Base-by-base conservation (phyloP, 2,797 vertebrate genomes). In the Anguilla marmorata region DNA sequence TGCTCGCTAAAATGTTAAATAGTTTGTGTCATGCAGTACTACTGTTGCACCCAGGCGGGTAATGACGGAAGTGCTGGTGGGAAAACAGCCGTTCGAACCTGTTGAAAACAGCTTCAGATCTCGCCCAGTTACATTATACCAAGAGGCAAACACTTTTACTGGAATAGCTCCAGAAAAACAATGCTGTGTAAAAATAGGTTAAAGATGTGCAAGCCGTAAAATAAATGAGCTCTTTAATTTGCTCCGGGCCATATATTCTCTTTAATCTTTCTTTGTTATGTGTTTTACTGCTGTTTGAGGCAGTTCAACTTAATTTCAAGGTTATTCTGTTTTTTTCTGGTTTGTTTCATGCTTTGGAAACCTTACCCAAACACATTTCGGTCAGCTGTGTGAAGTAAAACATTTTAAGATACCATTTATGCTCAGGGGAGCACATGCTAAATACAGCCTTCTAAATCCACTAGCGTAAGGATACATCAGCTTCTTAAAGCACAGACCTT, bases 331-430 rank as follows among this genome's bases (percentile, higher is more conserved):
- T 24, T 45, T 52, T 83, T 11, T 50, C 80, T 8, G 24, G 80
- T 52, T n/a, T 52, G 21, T 27, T 83, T 11, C 24, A 27, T 52
- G 3, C 21, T 50, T 83, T 24, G 45, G 27, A 83, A 52, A 6
- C 21, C 41, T 41, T 19, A 19, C 37, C 79, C 37, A 82, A 48
- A 24, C 21, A 50, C 41, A 45, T 48, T 82, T 48, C 50, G 45
- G 80, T 50, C n/a, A 84, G 80, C 16, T 50, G 41, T 52, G 41
- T 24, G 21, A 50, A 84, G 80, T 11, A 66, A 85, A 11, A 60
- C 30, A 9, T 74, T 69, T 87, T 63, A 3, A 85, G 84, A 48
- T 79, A 79, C 52, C 63, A 52, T 84, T 84, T 58, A 69, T 72
- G 37, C 48, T 54, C 0, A 87, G 56, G 5, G n/a, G 54, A 86